phyloP scores from a whole-genome alignment of 2,113 vertebrate species.

The Melanotaenia duboulayi region DNA sequence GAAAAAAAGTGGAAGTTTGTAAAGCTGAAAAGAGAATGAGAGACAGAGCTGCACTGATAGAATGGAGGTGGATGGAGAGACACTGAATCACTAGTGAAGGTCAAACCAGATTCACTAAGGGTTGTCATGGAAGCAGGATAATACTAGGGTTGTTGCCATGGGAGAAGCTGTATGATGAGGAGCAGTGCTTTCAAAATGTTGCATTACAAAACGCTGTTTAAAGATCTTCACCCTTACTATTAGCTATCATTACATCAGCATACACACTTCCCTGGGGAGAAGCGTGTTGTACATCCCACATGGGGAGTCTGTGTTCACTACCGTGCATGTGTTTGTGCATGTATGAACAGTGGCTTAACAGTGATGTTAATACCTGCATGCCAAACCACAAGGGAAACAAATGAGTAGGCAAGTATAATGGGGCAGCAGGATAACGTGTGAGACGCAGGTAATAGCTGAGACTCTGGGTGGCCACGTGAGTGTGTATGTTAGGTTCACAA shows the following conservation, averaged over 20 bases:
- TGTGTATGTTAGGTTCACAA: not conserved
- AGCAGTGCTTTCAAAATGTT: slow-evolving; percentile 52
- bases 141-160: slow-evolving; percentile 77
- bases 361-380: slow-evolving; percentile 38
- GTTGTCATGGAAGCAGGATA: slow-evolving; percentile 80
- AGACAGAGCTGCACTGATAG: slow-evolving; percentile 57
- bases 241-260: slow-evolving; percentile 53
- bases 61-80: slow-evolving; percentile 72
- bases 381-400: slow-evolving; percentile 56
- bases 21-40: slow-evolving; percentile 53
- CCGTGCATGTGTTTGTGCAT: slow-evolving; percentile 2
- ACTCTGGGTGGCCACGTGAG: slow-evolving; percentile 40
- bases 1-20: slow-evolving; percentile 48
- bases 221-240: slow-evolving; percentile 54
- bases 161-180: slow-evolving; percentile 68
- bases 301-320: slow-evolving; percentile 25
- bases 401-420: slow-evolving; percentile 49
- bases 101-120: slow-evolving; percentile 74
- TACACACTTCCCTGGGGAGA: slow-evolving; percentile 15
- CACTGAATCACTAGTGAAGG: slow-evolving; percentile 77
- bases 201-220: slow-evolving; percentile 50
- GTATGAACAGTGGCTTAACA: not conserved
- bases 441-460: slow-evolving; percentile 61
- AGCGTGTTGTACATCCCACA: slow-evolving; percentile 28
- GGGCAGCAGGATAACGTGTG: slow-evolving; percentile 46